Evolutionary conservation across 2,888 invertebrate genomes (phyloP), one percentile per base, ranked within the genome.

Genomic region (Ypsolopha sequella): DNA sequence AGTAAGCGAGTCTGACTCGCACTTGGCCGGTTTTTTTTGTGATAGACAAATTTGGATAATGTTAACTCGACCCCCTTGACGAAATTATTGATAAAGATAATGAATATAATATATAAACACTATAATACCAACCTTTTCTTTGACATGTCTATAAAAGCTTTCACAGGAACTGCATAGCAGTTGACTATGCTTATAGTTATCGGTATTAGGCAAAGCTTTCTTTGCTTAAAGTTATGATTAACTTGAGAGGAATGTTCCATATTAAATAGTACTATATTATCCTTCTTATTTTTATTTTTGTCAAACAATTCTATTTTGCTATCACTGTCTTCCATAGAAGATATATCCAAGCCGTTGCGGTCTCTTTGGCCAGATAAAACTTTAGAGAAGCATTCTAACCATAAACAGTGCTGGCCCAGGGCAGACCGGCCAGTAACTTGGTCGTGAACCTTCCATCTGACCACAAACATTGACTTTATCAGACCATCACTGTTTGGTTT

Each of bases 351-450:
- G 4, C 65, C 55, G n/a, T 62, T 47, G 2, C 67, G 56, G 49
- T 73, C 73, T 51, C 60, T 66, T 41, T 82, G 85, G 50, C 86
- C 86, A 48, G 88, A 87, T 54, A 88, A 75, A 14, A 82, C 73
- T 65, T 87, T 84, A 57, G 88, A 88, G 54, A 92, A 85, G 60
- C 88, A 88, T 54, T 90, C 87, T 53, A 93, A 67, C 63, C 90
- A 90, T 13, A 92, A 70, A 62, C 91, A 91, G 64, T 91, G 92
- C 61, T 94, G 94, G 0, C 94, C 94, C 49, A 90, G 73, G 8
- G 90, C 89, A 6, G 85, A 76, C 52, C 88, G 84, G 43, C 86
- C 88, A 36, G 84, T 88, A 7, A 76, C 81, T 57, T 81, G 88
- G 60, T 91, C 89, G 53, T 81, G 76, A 0, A 89, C 89, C 61